Evolutionary conservation across 2,888 invertebrate genomes (phyloP).

Genomic region (Pristionchus exspectatus): DNA sequence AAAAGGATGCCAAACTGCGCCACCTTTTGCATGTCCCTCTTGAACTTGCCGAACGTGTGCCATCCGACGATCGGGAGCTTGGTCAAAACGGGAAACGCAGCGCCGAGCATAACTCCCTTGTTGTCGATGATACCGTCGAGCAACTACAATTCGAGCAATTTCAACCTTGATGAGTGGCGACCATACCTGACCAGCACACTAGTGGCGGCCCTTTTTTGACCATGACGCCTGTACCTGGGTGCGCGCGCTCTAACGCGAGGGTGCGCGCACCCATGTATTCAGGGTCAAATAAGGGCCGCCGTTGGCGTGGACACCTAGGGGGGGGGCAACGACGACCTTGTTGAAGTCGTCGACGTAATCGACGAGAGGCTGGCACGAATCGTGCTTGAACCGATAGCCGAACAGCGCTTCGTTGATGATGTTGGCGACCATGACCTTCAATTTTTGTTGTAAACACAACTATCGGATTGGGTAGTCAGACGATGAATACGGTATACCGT

Average conservation of each 20-base stretch:
- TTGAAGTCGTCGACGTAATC: background rate
- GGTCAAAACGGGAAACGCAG: background rate
- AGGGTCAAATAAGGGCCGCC: no score
- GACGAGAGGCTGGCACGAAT: background rate
- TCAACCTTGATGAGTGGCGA: no score
- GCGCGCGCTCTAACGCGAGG: no score
- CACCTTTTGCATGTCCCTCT: background rate
- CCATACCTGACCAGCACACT: no score
- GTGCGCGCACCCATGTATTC: no score
- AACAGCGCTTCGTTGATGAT: conserved; percentile 22
- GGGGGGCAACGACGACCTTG: background rate
- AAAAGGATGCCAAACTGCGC: no score
- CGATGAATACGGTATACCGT: background rate
- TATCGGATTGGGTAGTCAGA: conserved; percentile 4
- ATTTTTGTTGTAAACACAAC: no score
- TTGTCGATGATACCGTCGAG: background rate
- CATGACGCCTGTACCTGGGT: no score
- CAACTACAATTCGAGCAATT: background rate
- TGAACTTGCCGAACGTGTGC: background rate
- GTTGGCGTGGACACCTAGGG: no score
- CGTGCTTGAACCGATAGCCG: conserved; percentile 24
- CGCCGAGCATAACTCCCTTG: background rate
- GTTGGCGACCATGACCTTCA: conserved; percentile 23
- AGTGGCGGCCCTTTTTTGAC: no score
- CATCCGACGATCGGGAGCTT: background rate